Evolutionary conservation across 2,113 vertebrate genomes (phyloP), one percentile per base, ranked within the genome.

Genomic region (Ailuropoda melanoleuca): DNA sequence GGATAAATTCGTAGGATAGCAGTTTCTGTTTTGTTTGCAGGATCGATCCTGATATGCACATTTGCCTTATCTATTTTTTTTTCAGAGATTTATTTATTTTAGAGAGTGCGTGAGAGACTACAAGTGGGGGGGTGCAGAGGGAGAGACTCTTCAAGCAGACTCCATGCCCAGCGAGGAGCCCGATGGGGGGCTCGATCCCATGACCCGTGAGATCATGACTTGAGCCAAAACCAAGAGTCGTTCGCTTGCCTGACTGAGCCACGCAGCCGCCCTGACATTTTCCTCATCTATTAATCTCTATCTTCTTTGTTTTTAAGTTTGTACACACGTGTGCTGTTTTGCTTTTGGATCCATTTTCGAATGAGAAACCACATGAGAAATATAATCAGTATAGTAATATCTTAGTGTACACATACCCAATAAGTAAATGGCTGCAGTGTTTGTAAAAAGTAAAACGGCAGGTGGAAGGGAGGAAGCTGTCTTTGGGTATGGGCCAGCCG

Each of bases 311-410:
- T 77, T 94, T 90, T 77, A 81, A 78, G 56, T 97, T 46, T 93
- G 48, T 95, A 34, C 90, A 21, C 96, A 43, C 80, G 29, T 94
- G 34, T 87, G 66, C 90, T 97, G 37, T 95, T 98, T 96, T 90
- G 85, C 88, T 90, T 97, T 96, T 97, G 91, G 70, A 82, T 95
- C 29, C n/a, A 31, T 78, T 96, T 66, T 66, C 31, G 31, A 66
- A 66, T 66, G 62, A 66, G 31, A 17, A 93, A 70, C 46, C 97
- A 91, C 83, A 31, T 29, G 39, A 96, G 62, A 96, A 90, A 39
- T 50, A 8, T 3, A 82, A 78, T 92, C 72, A 82, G 48, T 92
- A 88, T 93, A 97, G 55, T 60, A 62, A 96, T 93, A 43, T 13
- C 1, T 29, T 88, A 50, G 70, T 96, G 24, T 97, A 62, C 64